Conservation (phyloP, 2,888 invertebrate species). For the Serrognathus titanus region DNA sequence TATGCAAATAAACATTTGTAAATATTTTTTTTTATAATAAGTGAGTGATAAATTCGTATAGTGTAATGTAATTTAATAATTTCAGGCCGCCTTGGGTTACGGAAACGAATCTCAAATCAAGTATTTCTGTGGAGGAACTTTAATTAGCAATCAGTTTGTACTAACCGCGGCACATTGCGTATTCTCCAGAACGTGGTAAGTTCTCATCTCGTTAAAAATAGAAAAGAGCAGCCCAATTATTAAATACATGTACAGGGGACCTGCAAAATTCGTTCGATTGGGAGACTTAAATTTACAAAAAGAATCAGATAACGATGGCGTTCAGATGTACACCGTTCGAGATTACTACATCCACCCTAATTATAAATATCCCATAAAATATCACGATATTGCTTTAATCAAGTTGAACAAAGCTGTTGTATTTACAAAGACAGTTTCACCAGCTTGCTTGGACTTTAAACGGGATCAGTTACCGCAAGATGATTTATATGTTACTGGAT, state of each 20-base stretch:
- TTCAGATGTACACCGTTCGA: constrained; percentile 31
- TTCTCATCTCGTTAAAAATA: too few species aligned
- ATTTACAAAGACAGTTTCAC: constrained; percentile 46
- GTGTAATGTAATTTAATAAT: neutral
- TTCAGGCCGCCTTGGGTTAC: neutral
- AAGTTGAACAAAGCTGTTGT: constrained; percentile 42
- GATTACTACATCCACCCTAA: constrained; percentile 46
- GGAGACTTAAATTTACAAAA: neutral
- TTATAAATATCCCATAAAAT: constrained; percentile 45
- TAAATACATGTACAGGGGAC: neutral
- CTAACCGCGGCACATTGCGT: constrained; percentile 65
- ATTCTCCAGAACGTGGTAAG: neutral
- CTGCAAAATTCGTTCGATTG: constrained; percentile 18
- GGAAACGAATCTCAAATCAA: neutral
- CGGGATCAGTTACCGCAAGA: neutral
- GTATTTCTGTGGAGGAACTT: constrained; percentile 58
- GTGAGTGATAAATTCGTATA: too few species aligned
- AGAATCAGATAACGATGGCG: neutral
- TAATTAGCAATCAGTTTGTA: constrained; percentile 60
- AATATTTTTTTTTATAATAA: too few species aligned
- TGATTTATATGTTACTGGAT: constrained; percentile 48
- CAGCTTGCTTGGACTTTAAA: constrained; percentile 47
- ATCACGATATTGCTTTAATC: constrained; percentile 55
- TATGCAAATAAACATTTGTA: too few species aligned
- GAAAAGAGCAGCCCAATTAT: too few species aligned